Evolutionary conservation across 1,140 invertebrate species (phyloP).

Genomic region (Meloidogyne chitwoodi): DNA sequence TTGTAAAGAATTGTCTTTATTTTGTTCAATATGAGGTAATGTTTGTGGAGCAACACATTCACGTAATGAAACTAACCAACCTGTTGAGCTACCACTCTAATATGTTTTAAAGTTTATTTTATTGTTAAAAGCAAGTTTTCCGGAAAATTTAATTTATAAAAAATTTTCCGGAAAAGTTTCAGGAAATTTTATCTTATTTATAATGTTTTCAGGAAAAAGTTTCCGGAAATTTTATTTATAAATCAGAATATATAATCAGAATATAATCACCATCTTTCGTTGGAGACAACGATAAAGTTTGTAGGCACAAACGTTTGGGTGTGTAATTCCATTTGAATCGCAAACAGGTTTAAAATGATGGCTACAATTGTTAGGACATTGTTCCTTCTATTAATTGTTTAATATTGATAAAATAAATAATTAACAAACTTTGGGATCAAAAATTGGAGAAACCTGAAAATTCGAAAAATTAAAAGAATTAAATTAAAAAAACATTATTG

Average conservation of each 20-base stretch:
- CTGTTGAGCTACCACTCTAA: not conserved
- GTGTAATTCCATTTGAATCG: conserved; percentile 39
- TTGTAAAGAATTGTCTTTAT: not conserved
- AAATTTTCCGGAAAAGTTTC: not conserved
- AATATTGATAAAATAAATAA: not conserved
- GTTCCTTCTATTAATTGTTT: conserved; percentile 36
- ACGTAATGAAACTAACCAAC: conserved; percentile 28
- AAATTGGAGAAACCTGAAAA: conserved; percentile 17
- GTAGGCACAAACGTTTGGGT: conserved; percentile 46
- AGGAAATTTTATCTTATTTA: conserved; percentile 8
- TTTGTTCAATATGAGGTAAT: not conserved
- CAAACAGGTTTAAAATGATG: conserved; percentile 43
- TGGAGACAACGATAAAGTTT: conserved; percentile 50
- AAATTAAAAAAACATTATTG: conserved; percentile 15
- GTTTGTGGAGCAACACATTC: conserved; percentile 12
- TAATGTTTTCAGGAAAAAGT: not conserved
- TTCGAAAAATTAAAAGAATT: not conserved
- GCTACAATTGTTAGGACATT: conserved; percentile 36
- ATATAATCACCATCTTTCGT: conserved; percentile 26
- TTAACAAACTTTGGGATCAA: conserved; percentile 5
- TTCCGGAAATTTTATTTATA: not conserved
- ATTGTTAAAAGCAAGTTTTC: not conserved
- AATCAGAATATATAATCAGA: not conserved
- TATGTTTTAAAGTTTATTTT: not conserved
- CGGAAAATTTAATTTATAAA: not conserved